Conservation (phyloP, 2,797 vertebrate species). For the Merluccius polli region DNA sequence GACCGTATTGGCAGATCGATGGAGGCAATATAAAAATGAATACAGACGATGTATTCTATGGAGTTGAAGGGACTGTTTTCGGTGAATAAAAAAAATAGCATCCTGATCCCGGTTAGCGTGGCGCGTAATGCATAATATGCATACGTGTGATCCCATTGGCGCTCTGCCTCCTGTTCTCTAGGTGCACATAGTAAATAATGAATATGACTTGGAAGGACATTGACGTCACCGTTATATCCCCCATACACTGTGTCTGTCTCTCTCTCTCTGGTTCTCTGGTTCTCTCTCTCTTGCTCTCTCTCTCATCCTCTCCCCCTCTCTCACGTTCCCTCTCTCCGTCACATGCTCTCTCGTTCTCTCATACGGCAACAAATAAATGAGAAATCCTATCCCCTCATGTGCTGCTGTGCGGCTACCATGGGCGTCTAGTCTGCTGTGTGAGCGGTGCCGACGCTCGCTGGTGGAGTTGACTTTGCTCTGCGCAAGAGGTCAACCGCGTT, state of each 20-base stretch:
- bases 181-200: background rate
- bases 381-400: too few species aligned
- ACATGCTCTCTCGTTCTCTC: background rate
- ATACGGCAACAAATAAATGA: background rate
- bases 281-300: too few species aligned
- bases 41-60: background rate
- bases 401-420: background rate
- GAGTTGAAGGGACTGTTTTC: too few species aligned
- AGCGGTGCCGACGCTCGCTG: too few species aligned
- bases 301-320: too few species aligned
- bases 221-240: background rate
- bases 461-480: background rate
- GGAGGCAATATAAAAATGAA: background rate
- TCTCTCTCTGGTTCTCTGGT: too few species aligned
- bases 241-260: too few species aligned
- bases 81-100: too few species aligned
- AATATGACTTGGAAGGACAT: background rate
- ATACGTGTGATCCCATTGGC: too few species aligned
- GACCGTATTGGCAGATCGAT: background rate
- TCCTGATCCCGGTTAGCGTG: too few species aligned
- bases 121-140: too few species aligned
- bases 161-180: background rate
- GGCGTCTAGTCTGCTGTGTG: background rate
- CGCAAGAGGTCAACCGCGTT: background rate
- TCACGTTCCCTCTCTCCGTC: too few species aligned